Percentiles rank a stretch among this genome's conserved stretches.
These are phyloP conservation scores for Stegana nigrithorax DNA, from an alignment of 2,888 invertebrate genomes.

Conservation along the genomic window DNA sequence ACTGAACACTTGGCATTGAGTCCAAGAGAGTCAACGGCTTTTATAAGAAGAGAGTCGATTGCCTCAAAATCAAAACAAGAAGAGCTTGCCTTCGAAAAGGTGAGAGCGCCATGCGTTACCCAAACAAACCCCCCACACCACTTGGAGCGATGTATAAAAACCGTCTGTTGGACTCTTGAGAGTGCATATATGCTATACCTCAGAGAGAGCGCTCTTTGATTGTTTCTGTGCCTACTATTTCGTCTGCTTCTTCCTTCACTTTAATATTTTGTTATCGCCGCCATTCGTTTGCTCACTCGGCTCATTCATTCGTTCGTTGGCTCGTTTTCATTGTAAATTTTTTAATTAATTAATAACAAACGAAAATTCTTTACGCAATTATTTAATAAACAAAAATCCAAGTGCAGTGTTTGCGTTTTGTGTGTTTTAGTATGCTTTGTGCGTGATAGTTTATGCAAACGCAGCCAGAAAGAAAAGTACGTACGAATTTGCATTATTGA, in stretches of 20 bases:
- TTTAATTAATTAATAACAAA: slow-evolving; percentile 28
- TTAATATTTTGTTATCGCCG: slow-evolving; percentile 38
- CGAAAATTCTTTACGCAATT: neutral
- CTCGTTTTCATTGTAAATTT: slow-evolving; percentile 37
- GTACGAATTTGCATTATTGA: neutral
- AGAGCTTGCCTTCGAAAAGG: neutral
- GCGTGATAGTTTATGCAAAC: too few species aligned
- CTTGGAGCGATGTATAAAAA: too few species aligned
- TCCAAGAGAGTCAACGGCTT: too few species aligned
- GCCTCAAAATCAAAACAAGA: neutral
- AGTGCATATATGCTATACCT: neutral
- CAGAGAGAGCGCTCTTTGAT: neutral
- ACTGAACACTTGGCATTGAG: too few species aligned
- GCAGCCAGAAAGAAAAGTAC: neutral
- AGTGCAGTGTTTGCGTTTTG: too few species aligned
- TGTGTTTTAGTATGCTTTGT: too few species aligned
- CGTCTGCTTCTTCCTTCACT: slow-evolving; percentile 34
- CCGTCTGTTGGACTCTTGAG: too few species aligned
- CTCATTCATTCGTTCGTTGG: neutral
- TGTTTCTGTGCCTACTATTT: slow-evolving; percentile 24
- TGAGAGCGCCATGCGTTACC: too few species aligned
- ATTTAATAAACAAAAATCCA: slow-evolving; percentile 17
- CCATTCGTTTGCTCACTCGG: slow-evolving; percentile 35
- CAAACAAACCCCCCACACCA: too few species aligned
- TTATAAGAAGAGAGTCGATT: too few species aligned